Percentiles rank a stretch among this genome's conserved stretches.
phyloP scores from a whole-genome alignment of 2,888 invertebrate genomes.

The Bruchidius siliquastri region DNA sequence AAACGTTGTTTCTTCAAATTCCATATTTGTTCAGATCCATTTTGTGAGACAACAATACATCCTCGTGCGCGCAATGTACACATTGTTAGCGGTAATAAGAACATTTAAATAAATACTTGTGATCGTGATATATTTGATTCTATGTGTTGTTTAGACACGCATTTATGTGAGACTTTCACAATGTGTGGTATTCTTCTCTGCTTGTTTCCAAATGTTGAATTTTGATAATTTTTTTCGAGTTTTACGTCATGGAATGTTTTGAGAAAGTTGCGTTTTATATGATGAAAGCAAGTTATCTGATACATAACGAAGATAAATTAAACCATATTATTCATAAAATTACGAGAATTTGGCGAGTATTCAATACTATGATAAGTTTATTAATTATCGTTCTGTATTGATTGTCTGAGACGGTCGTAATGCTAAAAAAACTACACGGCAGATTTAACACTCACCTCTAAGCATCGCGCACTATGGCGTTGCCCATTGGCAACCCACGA shows the following conservation, averaged over 20 bases:
- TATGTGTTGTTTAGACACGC: constrained; percentile 30
- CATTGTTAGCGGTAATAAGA: constrained; percentile 23
- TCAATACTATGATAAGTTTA: too few relatives aligned
- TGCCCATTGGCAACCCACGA: too few relatives aligned
- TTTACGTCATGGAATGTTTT: background rate
- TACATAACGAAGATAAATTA: too few relatives aligned
- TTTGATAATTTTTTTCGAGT: background rate
- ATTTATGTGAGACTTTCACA: constrained; percentile 13
- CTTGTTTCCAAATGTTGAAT: background rate
- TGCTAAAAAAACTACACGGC: too few relatives aligned
- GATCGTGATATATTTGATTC: constrained; percentile 25
- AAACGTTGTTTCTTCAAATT: constrained; percentile 30
- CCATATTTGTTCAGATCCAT: constrained; percentile 26
- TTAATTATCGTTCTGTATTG: too few relatives aligned
- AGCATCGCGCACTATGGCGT: too few relatives aligned
- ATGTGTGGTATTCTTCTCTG: background rate
- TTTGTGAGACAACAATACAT: constrained; percentile 27
- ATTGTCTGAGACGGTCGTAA: too few relatives aligned
- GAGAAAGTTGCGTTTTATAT: background rate
- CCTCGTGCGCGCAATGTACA: constrained; percentile 31
- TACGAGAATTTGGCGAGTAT: too few relatives aligned
- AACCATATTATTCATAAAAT: too few relatives aligned
- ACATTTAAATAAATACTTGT: constrained; percentile 26
- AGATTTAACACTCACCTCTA: too few relatives aligned
- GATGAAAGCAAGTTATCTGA: background rate